Evolutionary conservation across 2,888 invertebrate species (phyloP), one percentile per base, ranked within the genome.

Genomic region (Tiliacea aurago): DNA sequence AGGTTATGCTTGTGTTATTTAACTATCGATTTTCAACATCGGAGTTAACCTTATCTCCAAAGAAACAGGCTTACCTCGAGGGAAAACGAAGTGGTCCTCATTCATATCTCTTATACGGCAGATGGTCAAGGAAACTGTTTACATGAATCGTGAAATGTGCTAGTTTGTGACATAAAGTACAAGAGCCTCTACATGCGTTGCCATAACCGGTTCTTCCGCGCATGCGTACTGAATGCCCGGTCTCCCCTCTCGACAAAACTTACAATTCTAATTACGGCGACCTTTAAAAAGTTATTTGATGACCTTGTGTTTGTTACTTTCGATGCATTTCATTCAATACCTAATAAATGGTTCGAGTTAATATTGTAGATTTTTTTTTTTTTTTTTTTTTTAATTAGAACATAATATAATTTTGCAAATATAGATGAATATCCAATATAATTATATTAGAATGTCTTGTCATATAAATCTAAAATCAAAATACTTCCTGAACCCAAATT

Each of bases 1-100:
- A 83, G 95, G 95, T 96, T 95, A 95, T 91, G 90, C 90, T 92
- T 91, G 89, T 95, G 92, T 95, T 94, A 93, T 95, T 93, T 91
- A 91, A 91, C 86, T 93, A 94, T 95, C 88, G 96, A 96, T 96
- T 95, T 95, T 94, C 87, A 83, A 79, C 83, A 85, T 80, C 73
- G 71, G 76, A 74, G 84, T 78, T 89, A 88, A 90, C 86, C 88
- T 88, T 82, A 82, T 77, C 72, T 68, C 68, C 73, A 65, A 70
- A 69, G 76, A 70, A 78, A 64, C 77, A 88, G 61, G 58, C 97
- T 97, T 97, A 98, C 98, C 98, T 98, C 98, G 96, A 98, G 97
- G 95, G 98, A 97, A 95, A 98, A 97, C 97, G 97, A 98, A 96
- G 98, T 98, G 97, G 98, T 97, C 98, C 97, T 98, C 98, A 98